Evolutionary conservation across 2,113 vertebrate species (phyloP).

Genomic region (Vimba vimba): DNA sequence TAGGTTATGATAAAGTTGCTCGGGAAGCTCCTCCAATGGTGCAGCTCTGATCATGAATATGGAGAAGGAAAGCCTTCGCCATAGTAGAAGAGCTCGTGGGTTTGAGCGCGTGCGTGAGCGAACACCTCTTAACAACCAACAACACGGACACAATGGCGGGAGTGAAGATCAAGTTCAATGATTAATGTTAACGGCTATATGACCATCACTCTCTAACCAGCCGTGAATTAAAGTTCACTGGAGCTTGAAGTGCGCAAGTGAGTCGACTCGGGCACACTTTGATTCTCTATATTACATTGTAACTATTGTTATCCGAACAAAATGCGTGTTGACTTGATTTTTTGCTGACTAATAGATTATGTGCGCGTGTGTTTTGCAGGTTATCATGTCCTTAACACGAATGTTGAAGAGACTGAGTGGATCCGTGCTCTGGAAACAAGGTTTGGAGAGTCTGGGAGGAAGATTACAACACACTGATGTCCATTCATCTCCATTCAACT

Average conservation of each 20-base stretch:
- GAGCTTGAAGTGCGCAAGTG: not conserved
- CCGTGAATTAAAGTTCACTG: not conserved
- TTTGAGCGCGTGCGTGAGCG: not conserved
- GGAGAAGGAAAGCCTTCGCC: not conserved
- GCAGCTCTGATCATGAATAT: no score
- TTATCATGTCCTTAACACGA: slow-evolving; percentile 48
- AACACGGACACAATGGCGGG: not conserved
- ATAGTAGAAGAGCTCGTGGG: not conserved
- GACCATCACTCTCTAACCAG: no score
- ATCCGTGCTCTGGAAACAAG: not conserved
- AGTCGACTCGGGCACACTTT: not conserved
- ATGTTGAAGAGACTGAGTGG: slow-evolving; percentile 48
- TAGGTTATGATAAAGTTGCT: no score
- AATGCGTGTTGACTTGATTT: not conserved
- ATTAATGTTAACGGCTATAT: slow-evolving; percentile 10
- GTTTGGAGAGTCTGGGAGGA: not conserved
- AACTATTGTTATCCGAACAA: not conserved
- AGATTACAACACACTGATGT: slow-evolving; percentile 49
- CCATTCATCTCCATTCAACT: slow-evolving; percentile 39
- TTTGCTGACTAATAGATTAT: not conserved
- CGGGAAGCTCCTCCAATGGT: no score
- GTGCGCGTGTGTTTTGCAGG: slow-evolving; percentile 24
- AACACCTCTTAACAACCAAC: no score
- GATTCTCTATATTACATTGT: not conserved
- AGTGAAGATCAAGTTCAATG: slow-evolving; percentile 12